Base-by-base conservation (phyloP, 2,888 invertebrate species). In the Chymomyza fuscimana region DNA sequence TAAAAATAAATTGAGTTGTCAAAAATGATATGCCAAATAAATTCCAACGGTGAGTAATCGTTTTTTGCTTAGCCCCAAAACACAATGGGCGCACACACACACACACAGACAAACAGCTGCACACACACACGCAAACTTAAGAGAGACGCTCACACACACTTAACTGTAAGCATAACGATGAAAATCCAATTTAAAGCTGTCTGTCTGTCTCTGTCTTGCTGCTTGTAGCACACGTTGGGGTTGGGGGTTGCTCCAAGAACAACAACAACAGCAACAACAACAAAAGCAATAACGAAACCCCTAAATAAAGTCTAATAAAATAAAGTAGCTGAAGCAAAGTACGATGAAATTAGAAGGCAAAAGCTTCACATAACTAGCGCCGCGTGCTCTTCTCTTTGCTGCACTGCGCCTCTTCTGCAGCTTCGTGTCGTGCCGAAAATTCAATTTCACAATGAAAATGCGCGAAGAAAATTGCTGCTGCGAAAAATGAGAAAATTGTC, bases 1-100 rank as follows among this genome's bases (percentile, higher is more conserved):
- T 91, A 91, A 90, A 91, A 91, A 91, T 91, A 91, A 91, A 91
- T 91, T 91, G 91, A 91, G 91, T 91, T 91, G 91, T 91, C 91
- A 91, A 89, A 90, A 90, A 91, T 91, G 91, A 91, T 91, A 91
- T 90, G 90, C 89, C 89, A 91, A 91, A 91, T 91, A 91, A 91
- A 91, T 91, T 90, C 90, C 91, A 90, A 86, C 86, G 86, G 88
- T 91, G 91, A 91, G 91, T 91, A 91, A 91, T 91, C 90, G 90
- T 89, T 88, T 89, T 88, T 81, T 77, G 72, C 66, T 72, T 64
- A 69, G 59, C 64, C 68, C 71, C 36, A 59, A 75, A 75, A 71
- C 84, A 81, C 84, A 82, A 86, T 73, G 73, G 75, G 68, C 68
- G 61, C 70, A 9, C 72, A 65, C 62, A 52, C 69, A 32, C 62